Base-by-base conservation (phyloP, 1,140 invertebrate genomes). In the Phocides pigmalion region DNA sequence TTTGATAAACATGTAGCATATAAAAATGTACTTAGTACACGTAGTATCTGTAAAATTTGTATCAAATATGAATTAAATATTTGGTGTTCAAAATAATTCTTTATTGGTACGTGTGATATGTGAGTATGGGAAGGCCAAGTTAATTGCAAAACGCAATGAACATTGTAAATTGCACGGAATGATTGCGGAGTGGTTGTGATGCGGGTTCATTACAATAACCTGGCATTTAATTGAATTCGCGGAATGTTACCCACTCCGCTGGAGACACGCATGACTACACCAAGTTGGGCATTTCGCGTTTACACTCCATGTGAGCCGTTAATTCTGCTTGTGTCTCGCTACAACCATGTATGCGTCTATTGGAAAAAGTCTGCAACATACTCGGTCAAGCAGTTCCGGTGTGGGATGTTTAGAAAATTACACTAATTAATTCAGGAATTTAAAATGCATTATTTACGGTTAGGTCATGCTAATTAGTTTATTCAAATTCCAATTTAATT, bases 111-210 rank as follows among this genome's bases (percentile, higher is more conserved):
- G 0, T 12, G 35, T 41, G 19, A 22, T 69, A 61, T 61, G 51
- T 32, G 49, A 49, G 68, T 72, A 73, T 72, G 70, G 72, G 68
- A 76, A 76, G 77, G 80, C 76, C 71, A 75, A 78, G 78, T 83
- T 87, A 87, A 87, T 85, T 88, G 81, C 80, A 71, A 86, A 87
- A 81, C 78, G 77, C 81, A 86, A 79, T 86, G 79, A 82, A 85
- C 74, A 83, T 84, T 89, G 82, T 81, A 90, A 87, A 87, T 88
- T 87, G 82, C 81, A 79, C 70, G 78, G 84, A 82, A 85, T 84
- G 80, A 84, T 80, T 80, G 80, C 76, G 72, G 68, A 62, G 66
- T 68, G 79, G 71, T 78, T 72, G 84, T 81, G 81, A 83, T 83
- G 83, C 77, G 78, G 83, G 80, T 79, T 81, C 82, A 84, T 88